Evolutionary conservation across 2,888 invertebrate species (phyloP).

Genomic region (Mesorhabditis spiculigera): DNA sequence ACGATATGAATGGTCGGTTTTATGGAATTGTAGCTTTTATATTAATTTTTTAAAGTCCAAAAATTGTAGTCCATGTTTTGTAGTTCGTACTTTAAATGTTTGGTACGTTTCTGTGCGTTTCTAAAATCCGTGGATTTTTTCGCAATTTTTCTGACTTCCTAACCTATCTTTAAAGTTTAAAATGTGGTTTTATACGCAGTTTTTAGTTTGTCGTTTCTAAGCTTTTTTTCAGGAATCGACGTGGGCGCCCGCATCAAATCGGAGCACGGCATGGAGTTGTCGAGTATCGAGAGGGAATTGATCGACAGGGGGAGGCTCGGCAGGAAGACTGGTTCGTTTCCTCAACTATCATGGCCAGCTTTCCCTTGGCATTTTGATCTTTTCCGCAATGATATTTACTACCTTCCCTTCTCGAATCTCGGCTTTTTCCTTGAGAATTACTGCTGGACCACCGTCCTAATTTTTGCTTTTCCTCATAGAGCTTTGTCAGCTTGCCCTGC

Average conservation of each 20-base stretch:
- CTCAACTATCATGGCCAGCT: background rate
- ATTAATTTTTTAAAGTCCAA: background rate
- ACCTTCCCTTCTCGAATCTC: too few species aligned
- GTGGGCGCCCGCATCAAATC: constrained; percentile 33
- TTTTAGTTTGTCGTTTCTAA: background rate
- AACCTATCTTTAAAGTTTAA: too few species aligned
- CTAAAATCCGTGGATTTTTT: too few species aligned
- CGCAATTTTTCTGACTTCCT: too few species aligned
- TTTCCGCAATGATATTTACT: too few species aligned
- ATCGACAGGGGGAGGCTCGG: constrained; percentile 31
- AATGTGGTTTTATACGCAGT: background rate
- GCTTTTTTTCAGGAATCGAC: constrained; percentile 25
- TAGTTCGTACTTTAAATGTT: too few species aligned
- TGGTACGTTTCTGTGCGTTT: too few species aligned
- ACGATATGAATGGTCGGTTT: constrained; percentile 42
- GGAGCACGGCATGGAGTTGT: constrained; percentile 29
- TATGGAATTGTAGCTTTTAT: background rate
- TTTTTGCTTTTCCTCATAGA: background rate
- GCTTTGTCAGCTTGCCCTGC: too few species aligned
- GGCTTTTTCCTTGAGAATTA: too few species aligned
- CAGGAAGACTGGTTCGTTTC: constrained; percentile 35
- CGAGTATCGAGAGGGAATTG: constrained; percentile 27
- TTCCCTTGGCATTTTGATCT: too few species aligned
- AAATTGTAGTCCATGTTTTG: too few species aligned
- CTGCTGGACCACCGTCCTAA: background rate